Evolutionary conservation across 2,797 vertebrate genomes (phyloP).

Genomic region (Fringilla coelebs): DNA sequence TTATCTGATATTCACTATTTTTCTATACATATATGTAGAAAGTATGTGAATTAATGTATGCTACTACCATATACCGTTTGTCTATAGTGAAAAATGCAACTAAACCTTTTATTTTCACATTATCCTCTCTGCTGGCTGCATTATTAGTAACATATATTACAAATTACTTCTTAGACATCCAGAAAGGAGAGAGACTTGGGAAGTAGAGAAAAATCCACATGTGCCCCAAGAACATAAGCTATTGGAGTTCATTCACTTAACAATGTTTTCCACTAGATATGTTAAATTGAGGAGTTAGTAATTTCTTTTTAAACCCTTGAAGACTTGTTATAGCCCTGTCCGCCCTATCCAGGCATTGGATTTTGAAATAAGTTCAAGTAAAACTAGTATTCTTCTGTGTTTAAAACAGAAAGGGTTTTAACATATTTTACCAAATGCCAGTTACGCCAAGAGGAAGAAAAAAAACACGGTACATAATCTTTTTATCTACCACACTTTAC

Average conservation of each 20-base stretch:
- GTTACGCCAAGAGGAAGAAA: background rate
- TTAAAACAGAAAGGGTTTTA: background rate
- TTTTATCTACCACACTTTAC: background rate
- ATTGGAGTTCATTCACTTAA: background rate
- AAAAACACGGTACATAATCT: background rate
- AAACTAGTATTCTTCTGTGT: background rate
- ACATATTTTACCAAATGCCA: background rate
- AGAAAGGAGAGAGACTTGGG: background rate
- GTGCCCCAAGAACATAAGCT: background rate
- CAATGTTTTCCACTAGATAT: background rate
- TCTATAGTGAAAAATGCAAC: background rate
- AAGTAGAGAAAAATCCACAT: background rate
- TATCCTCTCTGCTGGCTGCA: background rate
- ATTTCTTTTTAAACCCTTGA: background rate
- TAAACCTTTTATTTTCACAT: background rate
- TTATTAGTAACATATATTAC: background rate
- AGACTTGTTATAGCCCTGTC: background rate
- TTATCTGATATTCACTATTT: background rate
- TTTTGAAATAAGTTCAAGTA: background rate
- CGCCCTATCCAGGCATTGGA: background rate
- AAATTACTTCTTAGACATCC: background rate
- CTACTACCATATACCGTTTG: accelerated
- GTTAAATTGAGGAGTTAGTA: background rate
- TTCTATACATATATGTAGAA: background rate
- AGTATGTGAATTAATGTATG: background rate